Evolutionary conservation across 2,113 vertebrate genomes (phyloP), one percentile per base, ranked within the genome.

Genomic region (Perognathus longimembris): DNA sequence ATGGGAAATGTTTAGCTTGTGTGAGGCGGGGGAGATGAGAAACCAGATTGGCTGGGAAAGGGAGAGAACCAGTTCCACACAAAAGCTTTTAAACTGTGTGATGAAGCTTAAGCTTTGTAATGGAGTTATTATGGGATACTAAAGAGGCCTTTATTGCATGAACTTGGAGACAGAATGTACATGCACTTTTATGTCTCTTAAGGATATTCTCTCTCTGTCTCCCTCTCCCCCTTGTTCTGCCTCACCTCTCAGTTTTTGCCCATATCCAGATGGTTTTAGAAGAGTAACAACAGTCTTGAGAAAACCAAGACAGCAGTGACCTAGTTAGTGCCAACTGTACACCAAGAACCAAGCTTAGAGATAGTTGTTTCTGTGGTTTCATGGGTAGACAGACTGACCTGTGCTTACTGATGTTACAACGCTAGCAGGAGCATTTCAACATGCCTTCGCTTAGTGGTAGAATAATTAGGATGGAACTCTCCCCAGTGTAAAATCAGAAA

Each of bases 91-190:
- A 96, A 89, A 96, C 95, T 95, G 85, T 96, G 92, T 96, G 93
- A 96, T 94, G 93, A 95, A 97, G 94, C 96, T 93, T 94, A 93
- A 95, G 95, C 94, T 94, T 97, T 97, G 93, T 96, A 97, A 96
- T 96, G 96, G 95, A 94, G 95, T 97, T 97, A 95, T 97, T 97
- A 97, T 92, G 82, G 75, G 95, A 96, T 95, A 88, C 92, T 97
- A 95, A 97, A 97, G 93, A 97, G 97, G 87, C 91, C 96, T 96
- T 97, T 97, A 97, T 95, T 96, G 94, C 96, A 69, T 70, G 71
- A 95, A 96, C 89, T 90, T 98, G 95, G 94, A 97, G 95, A 83
- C 34, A 3, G 97, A 95, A 97, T 96, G 80, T 94, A 96, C 97
- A 97, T 97, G 88, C 89, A 88, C 88, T 96, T 45, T 6, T 89